Percentiles rank a stretch among this genome's conserved stretches.
These are phyloP conservation scores for Apostichopus parvimensis DNA, from an alignment of 35 echinoderm and acorn worm species.

Conservation along the genomic window DNA sequence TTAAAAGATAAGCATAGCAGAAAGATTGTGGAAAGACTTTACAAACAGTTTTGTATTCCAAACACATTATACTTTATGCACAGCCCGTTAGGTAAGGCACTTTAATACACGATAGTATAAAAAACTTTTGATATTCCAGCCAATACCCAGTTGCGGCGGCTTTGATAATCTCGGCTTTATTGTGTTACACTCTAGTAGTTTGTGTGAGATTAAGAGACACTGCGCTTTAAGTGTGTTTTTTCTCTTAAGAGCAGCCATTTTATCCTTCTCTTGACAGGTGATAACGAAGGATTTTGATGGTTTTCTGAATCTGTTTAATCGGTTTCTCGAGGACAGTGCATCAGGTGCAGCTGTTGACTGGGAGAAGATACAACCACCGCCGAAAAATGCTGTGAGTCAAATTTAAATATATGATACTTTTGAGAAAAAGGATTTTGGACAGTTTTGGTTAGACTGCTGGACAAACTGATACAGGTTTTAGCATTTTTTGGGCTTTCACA, in stretches of 20 bases:
- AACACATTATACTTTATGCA: too few relatives aligned
- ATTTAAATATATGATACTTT: not conserved
- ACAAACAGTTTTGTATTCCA: too few relatives aligned
- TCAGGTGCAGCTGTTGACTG: slow-evolving; percentile 83
- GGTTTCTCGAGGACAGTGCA: slow-evolving; percentile 72
- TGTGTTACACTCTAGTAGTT: not conserved
- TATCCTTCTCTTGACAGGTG: slow-evolving; percentile 44
- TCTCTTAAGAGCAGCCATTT: not conserved
- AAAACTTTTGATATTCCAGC: too few relatives aligned
- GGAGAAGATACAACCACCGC: slow-evolving; percentile 79
- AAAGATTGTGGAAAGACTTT: too few relatives aligned
- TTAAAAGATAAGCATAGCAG: too few relatives aligned
- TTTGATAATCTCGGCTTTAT: not conserved
- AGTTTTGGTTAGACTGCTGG: too few relatives aligned
- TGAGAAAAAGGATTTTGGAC: too few relatives aligned
- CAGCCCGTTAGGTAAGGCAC: too few relatives aligned
- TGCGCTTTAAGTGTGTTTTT: not conserved
- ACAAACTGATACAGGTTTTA: too few relatives aligned
- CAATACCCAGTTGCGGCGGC: too few relatives aligned
- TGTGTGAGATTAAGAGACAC: not conserved
- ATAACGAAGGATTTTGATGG: slow-evolving; percentile 81
- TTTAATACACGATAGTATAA: too few relatives aligned
- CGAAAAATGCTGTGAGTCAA: slow-evolving; percentile 81
- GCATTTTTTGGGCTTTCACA: too few relatives aligned
- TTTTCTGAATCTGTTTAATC: slow-evolving; percentile 81